Conservation (phyloP, 1,140 invertebrate genomes). For the Drosophila burlai region DNA sequence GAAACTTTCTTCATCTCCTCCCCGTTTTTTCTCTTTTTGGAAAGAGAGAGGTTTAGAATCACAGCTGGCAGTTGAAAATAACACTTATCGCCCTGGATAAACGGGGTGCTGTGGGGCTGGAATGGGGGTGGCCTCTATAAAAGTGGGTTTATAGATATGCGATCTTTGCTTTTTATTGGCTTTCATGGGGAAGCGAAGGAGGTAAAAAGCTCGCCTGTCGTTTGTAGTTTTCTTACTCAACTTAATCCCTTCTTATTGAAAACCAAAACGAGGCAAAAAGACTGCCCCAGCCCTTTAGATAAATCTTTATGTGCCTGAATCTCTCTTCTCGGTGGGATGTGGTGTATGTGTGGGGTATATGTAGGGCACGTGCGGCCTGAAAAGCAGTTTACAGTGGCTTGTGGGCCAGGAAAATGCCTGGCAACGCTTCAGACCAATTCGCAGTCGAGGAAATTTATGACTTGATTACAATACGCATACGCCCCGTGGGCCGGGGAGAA, state of each 20-base stretch:
- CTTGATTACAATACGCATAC: conserved; percentile 74
- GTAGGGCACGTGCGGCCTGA: conserved; percentile 58
- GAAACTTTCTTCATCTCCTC: conserved; percentile 61
- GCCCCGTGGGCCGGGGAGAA: conserved; percentile 29
- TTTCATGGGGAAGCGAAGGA: conserved; percentile 36
- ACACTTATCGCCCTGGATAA: conserved; percentile 69
- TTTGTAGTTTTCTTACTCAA: conserved; percentile 76
- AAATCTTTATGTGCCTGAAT: conserved; percentile 57
- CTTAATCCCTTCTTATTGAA: conserved; percentile 79
- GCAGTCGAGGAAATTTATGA: conserved; percentile 75
- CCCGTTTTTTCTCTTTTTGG: neutral
- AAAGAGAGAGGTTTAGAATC: conserved; percentile 50
- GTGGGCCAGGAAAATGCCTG: conserved; percentile 27
- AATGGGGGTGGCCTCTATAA: conserved; percentile 26
- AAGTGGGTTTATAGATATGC: conserved; percentile 61
- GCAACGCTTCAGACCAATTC: conserved; percentile 68
- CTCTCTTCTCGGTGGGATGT: conserved; percentile 4
- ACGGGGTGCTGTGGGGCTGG: conserved; percentile 3
- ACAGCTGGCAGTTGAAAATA: conserved; percentile 79
- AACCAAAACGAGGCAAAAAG: conserved; percentile 63
- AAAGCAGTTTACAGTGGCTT: conserved; percentile 57
- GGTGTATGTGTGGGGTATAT: neutral
- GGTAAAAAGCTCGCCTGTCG: conserved; percentile 34
- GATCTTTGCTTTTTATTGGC: conserved; percentile 77
- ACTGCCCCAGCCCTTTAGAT: conserved; percentile 42